Conservation (phyloP, 2,888 invertebrate genomes). For the Alentia gelatinosa region DNA sequence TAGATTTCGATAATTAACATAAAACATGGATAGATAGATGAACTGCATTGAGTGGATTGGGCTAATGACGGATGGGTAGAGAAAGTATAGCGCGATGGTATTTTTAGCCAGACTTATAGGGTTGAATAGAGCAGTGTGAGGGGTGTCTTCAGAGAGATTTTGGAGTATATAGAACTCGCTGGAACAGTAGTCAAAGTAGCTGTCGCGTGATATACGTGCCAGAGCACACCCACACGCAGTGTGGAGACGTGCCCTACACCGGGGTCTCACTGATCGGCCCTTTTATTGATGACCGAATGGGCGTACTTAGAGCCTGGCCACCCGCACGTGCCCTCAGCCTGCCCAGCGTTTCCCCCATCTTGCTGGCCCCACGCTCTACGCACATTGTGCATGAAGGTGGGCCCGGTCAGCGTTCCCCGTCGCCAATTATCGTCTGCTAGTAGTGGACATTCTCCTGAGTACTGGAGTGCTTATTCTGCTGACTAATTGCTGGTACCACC, state of each 20-base stretch:
- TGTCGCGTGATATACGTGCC: too few relatives aligned
- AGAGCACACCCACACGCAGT: neutral
- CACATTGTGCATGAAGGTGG: neutral
- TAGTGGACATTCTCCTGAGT: neutral
- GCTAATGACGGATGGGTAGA: too few relatives aligned
- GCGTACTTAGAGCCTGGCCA: neutral
- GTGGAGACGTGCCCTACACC: neutral
- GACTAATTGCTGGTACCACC: slow-evolving; percentile 26
- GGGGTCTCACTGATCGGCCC: neutral
- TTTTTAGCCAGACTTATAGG: too few relatives aligned
- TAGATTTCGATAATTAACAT: too few relatives aligned
- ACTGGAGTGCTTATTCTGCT: slow-evolving; percentile 2
- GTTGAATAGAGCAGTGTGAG: too few relatives aligned
- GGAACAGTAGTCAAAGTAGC: too few relatives aligned
- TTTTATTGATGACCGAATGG: neutral
- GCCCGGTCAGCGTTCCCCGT: neutral
- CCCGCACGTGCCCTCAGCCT: neutral
- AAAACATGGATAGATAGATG: too few relatives aligned
- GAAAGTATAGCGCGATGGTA: too few relatives aligned
- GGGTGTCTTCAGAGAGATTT: too few relatives aligned
- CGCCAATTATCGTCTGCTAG: neutral
- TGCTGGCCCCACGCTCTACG: neutral
- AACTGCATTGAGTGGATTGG: too few relatives aligned
- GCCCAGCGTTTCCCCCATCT: too few relatives aligned
- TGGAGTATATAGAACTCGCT: too few relatives aligned